Base-by-base conservation (phyloP, 2,888 invertebrate species). In the Ptychoptera contaminata region DNA sequence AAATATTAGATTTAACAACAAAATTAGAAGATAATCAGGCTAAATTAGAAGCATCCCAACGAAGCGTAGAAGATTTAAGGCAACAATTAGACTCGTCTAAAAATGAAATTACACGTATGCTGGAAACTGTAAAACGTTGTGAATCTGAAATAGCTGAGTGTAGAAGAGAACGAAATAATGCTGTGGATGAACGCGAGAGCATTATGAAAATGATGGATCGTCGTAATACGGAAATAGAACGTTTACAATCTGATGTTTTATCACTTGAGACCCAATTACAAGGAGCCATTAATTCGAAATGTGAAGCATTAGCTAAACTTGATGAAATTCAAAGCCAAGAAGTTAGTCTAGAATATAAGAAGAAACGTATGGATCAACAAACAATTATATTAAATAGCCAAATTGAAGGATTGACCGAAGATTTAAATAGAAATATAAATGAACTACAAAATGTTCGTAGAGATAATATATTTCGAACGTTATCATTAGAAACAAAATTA, bases 301-400 rank as follows among this genome's bases (percentile, higher is more conserved):
- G 85, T 67, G 84, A 88, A 64, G 85, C 86, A 1, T 62, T 88
- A 42, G 77, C 81, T 7, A 74, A 82, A 51, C 71, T 79, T 47
- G 85, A 88, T 62, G 90, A 90, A 65, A 73, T 87, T 35, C 76
- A 81, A 54, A 81, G 84, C 50, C 80, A 80, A 60, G 84, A 88
- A 65, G 69, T 85, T 46, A 74, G 79, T 10, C 62, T 88, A 16
- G 82, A 82, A 56, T 82, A 79, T 61, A 83, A 82, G 54, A 90
- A 91, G 63, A 83, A 83, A 56, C 75, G 86, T 15, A 70, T 91
- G 55, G 84, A 87, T 55, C 82, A 86, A 59, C 92, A 93, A 63
- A 75, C 79, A 54, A 68, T 71, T 7, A 72, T 88, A 53, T 63
- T 88, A 29, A 76, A 77, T 50, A 79, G 81, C 50, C 87, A 91